Conservation (phyloP, 2,888 invertebrate species). For the Mycalesis mineus region DNA sequence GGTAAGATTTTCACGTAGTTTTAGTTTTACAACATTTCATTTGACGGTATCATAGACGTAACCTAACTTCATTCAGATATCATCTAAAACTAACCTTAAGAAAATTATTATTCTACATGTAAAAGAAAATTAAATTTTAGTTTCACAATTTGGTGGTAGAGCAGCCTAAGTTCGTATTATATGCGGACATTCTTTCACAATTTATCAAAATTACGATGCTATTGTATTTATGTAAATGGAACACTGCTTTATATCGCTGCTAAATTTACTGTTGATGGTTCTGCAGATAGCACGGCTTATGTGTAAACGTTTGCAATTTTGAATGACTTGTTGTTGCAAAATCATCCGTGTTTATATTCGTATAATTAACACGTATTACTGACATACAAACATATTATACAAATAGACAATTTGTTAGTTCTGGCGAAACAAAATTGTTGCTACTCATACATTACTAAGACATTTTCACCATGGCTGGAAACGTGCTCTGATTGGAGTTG, state of each 20-base stretch:
- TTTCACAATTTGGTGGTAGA: slow-evolving; percentile 5
- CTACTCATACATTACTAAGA: neutral
- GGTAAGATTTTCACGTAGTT: no score
- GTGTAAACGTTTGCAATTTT: slow-evolving; percentile 8
- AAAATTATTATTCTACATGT: neutral
- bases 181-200: slow-evolving; percentile 36
- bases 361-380: neutral
- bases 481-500: neutral
- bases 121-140: neutral
- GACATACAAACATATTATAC: neutral
- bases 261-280: slow-evolving; percentile 29
- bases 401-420: neutral
- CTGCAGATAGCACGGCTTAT: slow-evolving; percentile 12
- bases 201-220: slow-evolving; percentile 37
- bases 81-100: no score
- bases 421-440: neutral
- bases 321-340: slow-evolving; percentile 12
- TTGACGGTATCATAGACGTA: no score
- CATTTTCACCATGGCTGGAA: neutral
- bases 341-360: neutral
- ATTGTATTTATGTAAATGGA: slow-evolving; percentile 34
- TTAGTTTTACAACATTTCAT: no score
- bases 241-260: slow-evolving; percentile 32
- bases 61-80: no score
- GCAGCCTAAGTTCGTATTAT: slow-evolving; percentile 23